Evolutionary conservation across 2,113 vertebrate species (phyloP).

Genomic region (Rhegmatorhina hoffmannsi): DNA sequence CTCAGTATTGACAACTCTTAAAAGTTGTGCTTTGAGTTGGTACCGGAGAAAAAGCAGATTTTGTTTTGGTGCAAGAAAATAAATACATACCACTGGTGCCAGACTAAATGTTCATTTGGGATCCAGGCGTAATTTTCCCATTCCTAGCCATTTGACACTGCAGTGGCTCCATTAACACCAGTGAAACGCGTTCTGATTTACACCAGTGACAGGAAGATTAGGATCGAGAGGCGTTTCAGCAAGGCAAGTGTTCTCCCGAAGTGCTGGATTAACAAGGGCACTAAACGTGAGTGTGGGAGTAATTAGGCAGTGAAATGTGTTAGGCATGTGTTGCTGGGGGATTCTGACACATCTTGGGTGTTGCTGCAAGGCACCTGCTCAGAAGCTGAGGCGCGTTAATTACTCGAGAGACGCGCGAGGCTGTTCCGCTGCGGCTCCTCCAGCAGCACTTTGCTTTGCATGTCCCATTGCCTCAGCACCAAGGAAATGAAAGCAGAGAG

Average conservation of each 20-base stretch:
- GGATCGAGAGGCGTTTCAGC: constrained; percentile 15
- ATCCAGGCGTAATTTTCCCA: background rate
- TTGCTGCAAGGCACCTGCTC: constrained; percentile 30
- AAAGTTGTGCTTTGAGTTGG: constrained; percentile 57
- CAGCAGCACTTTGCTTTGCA: background rate
- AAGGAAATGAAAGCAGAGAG: background rate
- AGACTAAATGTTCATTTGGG: constrained; percentile 44
- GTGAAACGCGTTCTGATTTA: constrained; percentile 17
- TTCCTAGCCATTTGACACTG: background rate
- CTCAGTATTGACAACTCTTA: constrained; percentile 31
- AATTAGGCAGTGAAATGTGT: constrained; percentile 58
- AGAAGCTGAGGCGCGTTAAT: constrained; percentile 20
- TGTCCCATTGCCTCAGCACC: background rate
- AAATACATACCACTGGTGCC: constrained; percentile 45
- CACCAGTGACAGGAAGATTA: background rate
- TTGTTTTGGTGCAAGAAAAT: constrained; percentile 30
- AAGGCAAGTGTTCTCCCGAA: constrained; percentile 52
- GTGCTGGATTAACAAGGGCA: constrained; percentile 61
- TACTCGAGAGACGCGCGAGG: background rate
- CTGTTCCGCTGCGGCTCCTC: background rate
- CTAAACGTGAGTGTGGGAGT: constrained; percentile 55
- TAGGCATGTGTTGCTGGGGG: constrained; percentile 36
- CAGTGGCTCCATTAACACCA: background rate
- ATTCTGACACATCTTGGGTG: background rate
- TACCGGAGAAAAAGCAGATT: constrained; percentile 48